A percentile compares a stretch with the other conserved stretches of the same genome.
Evolutionary conservation across 2,797 vertebrate genomes (phyloP).

Genomic region (Crocodylus rhombifer): DNA sequence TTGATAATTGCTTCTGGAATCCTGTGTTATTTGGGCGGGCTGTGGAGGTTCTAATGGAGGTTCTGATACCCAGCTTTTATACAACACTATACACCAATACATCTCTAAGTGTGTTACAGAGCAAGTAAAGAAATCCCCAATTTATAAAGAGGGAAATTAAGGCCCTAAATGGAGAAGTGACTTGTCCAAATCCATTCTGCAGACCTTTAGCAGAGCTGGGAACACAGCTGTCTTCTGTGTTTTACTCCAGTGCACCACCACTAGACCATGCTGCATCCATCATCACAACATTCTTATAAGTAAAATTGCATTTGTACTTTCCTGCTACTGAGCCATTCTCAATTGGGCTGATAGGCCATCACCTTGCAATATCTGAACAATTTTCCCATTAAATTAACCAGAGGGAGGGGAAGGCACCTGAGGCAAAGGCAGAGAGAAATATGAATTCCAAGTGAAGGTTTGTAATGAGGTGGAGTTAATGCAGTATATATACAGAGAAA

Average conservation of each 20-base stretch:
- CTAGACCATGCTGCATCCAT: rapidly evolving
- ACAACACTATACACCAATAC: background rate
- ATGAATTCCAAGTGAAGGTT: background rate
- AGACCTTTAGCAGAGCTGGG: background rate
- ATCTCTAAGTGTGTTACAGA: constrained; percentile 28
- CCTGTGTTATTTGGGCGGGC: background rate
- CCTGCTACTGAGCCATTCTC: rapidly evolving
- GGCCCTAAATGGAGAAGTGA: background rate
- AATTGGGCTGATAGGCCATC: background rate
- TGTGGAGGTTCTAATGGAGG: constrained; percentile 26
- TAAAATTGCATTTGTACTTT: background rate
- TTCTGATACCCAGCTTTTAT: constrained; percentile 5
- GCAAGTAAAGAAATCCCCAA: background rate
- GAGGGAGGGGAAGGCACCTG: too few relatives aligned
- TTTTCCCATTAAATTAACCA: background rate
- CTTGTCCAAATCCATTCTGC: background rate
- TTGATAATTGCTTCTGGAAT: background rate
- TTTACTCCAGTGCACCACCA: rapidly evolving
- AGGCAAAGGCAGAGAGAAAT: background rate
- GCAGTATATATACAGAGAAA: background rate
- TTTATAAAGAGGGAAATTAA: background rate
- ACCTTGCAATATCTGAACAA: rapidly evolving
- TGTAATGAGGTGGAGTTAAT: background rate
- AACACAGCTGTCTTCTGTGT: background rate
- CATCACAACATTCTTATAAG: background rate